phyloP scores from a whole-genome alignment of 2,113 vertebrate genomes.

The Lasiurus borealis region DNA sequence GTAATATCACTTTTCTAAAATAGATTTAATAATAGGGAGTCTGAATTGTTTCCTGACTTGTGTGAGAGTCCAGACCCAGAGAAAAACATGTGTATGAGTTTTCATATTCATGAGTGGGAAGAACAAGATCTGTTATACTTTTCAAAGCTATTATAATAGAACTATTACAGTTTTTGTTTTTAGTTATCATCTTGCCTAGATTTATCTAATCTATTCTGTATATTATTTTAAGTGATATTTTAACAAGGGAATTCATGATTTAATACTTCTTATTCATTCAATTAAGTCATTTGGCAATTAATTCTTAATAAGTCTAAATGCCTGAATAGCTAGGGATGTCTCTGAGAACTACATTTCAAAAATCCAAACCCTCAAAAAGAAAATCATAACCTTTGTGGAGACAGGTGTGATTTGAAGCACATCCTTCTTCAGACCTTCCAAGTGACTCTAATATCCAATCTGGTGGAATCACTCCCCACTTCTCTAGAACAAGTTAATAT shows the following conservation, averaged over 20 bases:
- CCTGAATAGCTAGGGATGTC: not conserved
- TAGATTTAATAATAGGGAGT: conserved; percentile 82
- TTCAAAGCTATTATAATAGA: conserved; percentile 39
- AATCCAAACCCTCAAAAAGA: not conserved
- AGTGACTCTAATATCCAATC: not conserved
- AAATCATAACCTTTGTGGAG: not conserved
- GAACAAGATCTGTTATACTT: conserved; percentile 64
- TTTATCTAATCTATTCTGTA: not conserved
- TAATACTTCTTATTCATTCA: conserved; percentile 12
- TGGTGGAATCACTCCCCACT: not conserved
- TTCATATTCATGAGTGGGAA: conserved; percentile 48
- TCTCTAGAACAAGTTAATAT: not conserved
- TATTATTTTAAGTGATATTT: conserved; percentile 35
- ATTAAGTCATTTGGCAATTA: not conserved
- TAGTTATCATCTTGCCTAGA: not conserved
- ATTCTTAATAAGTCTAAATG: conserved; percentile 15
- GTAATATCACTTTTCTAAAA: conserved; percentile 81
- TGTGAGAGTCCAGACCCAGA: conserved; percentile 73
- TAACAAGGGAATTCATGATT: not conserved
- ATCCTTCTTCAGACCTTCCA: not conserved
- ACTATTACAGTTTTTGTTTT: not conserved
- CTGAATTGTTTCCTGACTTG: conserved; percentile 72
- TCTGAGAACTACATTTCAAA: conserved; percentile 6
- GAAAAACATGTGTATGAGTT: conserved; percentile 66
- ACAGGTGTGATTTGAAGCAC: not conserved